These are phyloP conservation scores for Mormyrops boulengeri DNA, from an alignment of 2,797 vertebrate species.

Conservation along the genomic window DNA sequence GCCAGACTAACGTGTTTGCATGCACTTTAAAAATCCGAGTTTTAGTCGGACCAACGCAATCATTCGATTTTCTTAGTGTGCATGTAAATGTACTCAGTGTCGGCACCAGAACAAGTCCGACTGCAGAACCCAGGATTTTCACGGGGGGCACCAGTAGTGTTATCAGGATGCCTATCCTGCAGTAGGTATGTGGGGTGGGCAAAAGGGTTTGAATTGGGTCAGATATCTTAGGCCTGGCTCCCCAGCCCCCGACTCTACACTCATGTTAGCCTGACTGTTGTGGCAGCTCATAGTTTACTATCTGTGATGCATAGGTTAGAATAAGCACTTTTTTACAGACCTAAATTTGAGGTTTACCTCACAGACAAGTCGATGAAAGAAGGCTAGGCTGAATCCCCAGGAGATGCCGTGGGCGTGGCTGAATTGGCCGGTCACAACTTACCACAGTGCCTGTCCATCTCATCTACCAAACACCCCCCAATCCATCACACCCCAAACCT, in stretches of 20 bases:
- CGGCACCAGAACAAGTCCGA: not conserved
- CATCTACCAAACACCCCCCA: not conserved
- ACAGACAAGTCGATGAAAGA: not conserved
- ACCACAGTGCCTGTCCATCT: not conserved
- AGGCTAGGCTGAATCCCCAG: not conserved
- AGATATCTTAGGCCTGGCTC: not conserved
- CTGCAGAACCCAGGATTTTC: not conserved
- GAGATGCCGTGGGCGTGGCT: not conserved
- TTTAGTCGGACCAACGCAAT: not conserved
- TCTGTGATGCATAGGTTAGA: not conserved
- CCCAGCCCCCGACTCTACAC: not conserved
- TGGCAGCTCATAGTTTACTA: not conserved
- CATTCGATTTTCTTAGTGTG: not conserved
- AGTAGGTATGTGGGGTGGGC: not conserved
- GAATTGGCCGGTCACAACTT: not conserved
- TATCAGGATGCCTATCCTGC: not conserved
- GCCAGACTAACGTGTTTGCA: not conserved
- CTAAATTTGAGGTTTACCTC: not conserved
- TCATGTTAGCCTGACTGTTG: not conserved
- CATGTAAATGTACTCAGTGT: not conserved
- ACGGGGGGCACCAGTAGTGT: not conserved
- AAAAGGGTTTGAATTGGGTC: not conserved
- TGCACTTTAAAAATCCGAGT: not conserved
- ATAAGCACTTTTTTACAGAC: not conserved
- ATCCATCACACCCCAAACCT: not conserved